Evolutionary conservation across 53 echinoderm and acorn worm genomes (phyloP).

Genomic region (Holothuria scabra): DNA sequence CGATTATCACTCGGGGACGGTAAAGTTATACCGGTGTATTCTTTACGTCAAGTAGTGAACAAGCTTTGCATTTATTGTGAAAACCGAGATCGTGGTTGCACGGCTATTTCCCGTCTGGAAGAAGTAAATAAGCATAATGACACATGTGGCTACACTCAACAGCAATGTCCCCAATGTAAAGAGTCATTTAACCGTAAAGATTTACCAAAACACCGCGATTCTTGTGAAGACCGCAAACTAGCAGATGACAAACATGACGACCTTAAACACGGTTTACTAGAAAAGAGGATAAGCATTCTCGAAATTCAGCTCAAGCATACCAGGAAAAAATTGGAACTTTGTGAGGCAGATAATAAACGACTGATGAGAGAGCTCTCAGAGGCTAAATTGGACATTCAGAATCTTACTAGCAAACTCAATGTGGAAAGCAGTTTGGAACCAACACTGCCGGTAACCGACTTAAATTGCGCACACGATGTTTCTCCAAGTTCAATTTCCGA

Average conservation of each 20-base stretch:
- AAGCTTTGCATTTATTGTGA: conserved; percentile 72
- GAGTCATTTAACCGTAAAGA: conserved; percentile 68
- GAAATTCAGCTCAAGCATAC: conserved; percentile 81
- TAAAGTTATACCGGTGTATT: conserved; percentile 84
- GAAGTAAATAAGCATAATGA: conserved; percentile 62
- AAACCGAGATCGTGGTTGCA: conserved; percentile 77
- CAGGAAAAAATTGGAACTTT: conserved; percentile 73
- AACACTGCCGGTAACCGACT: not conserved
- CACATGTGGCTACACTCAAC: conserved; percentile 77
- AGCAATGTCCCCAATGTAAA: conserved; percentile 76
- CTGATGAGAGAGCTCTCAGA: conserved; percentile 74
- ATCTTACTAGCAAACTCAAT: conserved; percentile 20
- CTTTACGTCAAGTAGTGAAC: conserved; percentile 79
- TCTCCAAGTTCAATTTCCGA: conserved; percentile 77
- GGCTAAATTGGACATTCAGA: conserved; percentile 66
- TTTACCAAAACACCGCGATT: conserved; percentile 66
- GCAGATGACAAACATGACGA: conserved; percentile 38
- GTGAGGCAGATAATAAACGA: conserved; percentile 69
- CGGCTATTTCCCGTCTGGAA: conserved; percentile 72
- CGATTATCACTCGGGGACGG: conserved; percentile 67
- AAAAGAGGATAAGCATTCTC: conserved; percentile 57
- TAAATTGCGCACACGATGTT: not conserved
- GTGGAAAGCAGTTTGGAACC: too few relatives aligned
- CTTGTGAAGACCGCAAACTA: conserved; percentile 56
- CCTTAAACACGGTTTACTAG: conserved; percentile 6